Evolutionary conservation across 1,140 invertebrate genomes (phyloP), one percentile per base, ranked within the genome.

Genomic region (Pararge aegeria): DNA sequence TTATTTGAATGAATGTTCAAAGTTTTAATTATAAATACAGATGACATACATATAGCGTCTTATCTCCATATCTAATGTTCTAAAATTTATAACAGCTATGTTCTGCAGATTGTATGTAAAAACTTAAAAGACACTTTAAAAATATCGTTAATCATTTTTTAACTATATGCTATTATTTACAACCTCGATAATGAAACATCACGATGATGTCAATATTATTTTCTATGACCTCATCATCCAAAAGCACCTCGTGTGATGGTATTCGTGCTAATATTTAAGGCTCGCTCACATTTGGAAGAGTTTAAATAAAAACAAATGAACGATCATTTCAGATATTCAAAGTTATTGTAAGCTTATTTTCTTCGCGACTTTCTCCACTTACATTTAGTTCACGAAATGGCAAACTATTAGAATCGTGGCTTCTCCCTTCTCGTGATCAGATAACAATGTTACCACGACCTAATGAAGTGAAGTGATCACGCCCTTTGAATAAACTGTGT

Each of bases 381-480:
- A 42, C 34, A 48, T 48, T 57, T 19, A 44, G 24, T 57, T 51
- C 55, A 57, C 54, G 55, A 52, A 63, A 55, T 57, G 18, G 38
- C 38, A 42, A 61, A 54, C 61, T 52, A 65, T 34, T 44, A 37
- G 29, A 40, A 50, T 66, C 58, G 64, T 66, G 64, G 54, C 42
- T 48, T 42, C 21, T 54, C 61, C 38, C 55, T 12, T 48, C 16
- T 58, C 37, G 59, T 61, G 55, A 68, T 55, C 55, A 42, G 62
- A 66, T 64, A 68, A 50, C 48, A 16, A 30, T 59, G 51, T 54
- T 27, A 48, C 30, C 59, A 59, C 59, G 64, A 61, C 55, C 44
- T 50, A 66, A 58, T 55, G 59, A 54, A 16, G 27, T 40, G 34
- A 20, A 34, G 24, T 44, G 53, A 61, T 56, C 61, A 57, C 59